Conservation (phyloP, 1,140 invertebrate genomes). For the Leptinotarsa undecemlineata region DNA sequence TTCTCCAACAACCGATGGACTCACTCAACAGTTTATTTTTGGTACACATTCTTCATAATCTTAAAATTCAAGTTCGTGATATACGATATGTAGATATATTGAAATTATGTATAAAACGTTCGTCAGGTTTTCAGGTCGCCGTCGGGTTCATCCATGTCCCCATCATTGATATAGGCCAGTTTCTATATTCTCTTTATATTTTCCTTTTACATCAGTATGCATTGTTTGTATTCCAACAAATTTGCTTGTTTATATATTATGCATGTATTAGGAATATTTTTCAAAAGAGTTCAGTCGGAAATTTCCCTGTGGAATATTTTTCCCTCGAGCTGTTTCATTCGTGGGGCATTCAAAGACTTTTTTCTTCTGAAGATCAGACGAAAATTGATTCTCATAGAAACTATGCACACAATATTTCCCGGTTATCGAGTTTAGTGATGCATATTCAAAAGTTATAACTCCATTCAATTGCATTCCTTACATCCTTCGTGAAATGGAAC, state of each 20-base stretch:
- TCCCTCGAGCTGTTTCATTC: neutral
- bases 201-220: neutral
- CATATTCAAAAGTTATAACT: neutral
- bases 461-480: no score
- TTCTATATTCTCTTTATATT: no score
- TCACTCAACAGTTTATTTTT: no score
- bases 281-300: neutral
- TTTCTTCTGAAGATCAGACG: neutral
- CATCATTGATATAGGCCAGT: no score
- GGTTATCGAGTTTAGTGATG: neutral
- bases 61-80: no score
- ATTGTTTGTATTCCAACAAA: neutral
- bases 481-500: no score
- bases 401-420: neutral
- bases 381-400: neutral
- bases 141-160: no score
- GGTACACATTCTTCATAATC: no score
- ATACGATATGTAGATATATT: no score
- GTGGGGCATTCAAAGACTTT: neutral
- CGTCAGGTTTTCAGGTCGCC: no score
- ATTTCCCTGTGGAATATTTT: neutral
- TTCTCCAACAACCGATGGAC: no score
- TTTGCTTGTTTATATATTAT: slow-evolving; percentile 7
- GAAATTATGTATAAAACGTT: no score
- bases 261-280: slow-evolving; percentile 12